Conservation (phyloP, 2,113 vertebrate species). For the Rhodinocichla rosea region DNA sequence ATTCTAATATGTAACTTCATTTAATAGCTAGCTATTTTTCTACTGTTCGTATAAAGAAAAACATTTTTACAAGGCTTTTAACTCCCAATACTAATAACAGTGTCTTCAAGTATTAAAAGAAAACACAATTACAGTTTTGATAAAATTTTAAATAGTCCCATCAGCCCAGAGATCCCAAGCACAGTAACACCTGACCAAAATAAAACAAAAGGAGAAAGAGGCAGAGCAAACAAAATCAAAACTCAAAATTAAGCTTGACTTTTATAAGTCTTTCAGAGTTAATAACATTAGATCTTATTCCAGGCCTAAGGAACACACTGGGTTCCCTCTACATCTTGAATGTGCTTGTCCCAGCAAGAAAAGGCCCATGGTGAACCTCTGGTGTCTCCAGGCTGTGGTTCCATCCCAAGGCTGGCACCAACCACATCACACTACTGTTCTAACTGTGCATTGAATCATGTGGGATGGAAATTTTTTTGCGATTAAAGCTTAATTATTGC, state of each 20-base stretch:
- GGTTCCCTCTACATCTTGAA: accelerated
- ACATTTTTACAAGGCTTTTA: not conserved
- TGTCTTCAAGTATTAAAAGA: not conserved
- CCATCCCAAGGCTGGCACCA: not conserved
- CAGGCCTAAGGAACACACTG: not conserved
- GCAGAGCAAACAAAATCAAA: not conserved
- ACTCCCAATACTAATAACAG: not conserved
- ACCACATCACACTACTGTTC: not conserved
- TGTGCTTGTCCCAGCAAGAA: not conserved
- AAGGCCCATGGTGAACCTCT: accelerated
- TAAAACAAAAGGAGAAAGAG: not conserved
- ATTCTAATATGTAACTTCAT: not conserved
- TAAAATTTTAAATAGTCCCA: not conserved
- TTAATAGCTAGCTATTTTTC: not conserved
- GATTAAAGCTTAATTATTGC: not conserved
- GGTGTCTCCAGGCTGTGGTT: not conserved
- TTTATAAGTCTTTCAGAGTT: not conserved
- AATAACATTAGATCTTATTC: not conserved
- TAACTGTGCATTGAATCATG: not conserved
- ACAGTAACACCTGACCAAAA: not conserved
- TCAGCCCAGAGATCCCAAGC: not conserved
- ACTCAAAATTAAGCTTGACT: not conserved
- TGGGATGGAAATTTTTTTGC: not conserved
- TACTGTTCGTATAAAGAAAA: not conserved
- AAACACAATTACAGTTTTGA: not conserved